Percentiles rank a stretch among this genome's conserved stretches.
Conservation (phyloP, 2,113 vertebrate genomes). For the Phainopepla nitens region DNA sequence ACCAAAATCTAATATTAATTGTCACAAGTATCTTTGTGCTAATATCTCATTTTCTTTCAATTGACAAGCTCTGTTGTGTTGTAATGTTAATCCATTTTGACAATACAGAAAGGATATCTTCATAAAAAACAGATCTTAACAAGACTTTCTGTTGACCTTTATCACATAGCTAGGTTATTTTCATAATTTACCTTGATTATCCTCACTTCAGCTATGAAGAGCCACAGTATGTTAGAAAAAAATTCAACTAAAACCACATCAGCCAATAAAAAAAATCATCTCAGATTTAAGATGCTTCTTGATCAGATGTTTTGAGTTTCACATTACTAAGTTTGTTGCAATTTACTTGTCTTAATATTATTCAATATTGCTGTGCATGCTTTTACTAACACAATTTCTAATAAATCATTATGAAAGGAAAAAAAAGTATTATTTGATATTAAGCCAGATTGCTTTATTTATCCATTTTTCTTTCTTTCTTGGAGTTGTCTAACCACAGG, state of each 20-base stretch:
- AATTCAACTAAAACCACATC: background rate
- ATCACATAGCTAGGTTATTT: background rate
- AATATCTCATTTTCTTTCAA: background rate
- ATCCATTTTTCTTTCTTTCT: background rate
- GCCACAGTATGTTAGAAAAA: background rate
- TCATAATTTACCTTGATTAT: constrained; percentile 25
- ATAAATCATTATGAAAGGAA: background rate
- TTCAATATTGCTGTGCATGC: background rate
- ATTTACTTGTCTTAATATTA: background rate
- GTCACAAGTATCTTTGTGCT: background rate
- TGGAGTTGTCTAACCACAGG: background rate
- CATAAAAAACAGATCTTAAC: constrained; percentile 3
- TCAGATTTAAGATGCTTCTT: background rate
- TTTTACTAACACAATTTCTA: background rate
- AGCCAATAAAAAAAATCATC: background rate
- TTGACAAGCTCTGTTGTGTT: background rate
- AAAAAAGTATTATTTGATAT: background rate
- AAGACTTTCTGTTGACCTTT: constrained; percentile 25
- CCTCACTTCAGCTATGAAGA: background rate
- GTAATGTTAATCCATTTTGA: constrained; percentile 27
- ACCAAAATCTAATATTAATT: background rate
- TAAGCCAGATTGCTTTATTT: background rate
- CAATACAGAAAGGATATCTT: background rate
- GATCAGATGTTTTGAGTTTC: background rate
- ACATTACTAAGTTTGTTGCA: background rate